phyloP scores from a whole-genome alignment of 2,888 invertebrate genomes.

The Rotaria macrura region DNA sequence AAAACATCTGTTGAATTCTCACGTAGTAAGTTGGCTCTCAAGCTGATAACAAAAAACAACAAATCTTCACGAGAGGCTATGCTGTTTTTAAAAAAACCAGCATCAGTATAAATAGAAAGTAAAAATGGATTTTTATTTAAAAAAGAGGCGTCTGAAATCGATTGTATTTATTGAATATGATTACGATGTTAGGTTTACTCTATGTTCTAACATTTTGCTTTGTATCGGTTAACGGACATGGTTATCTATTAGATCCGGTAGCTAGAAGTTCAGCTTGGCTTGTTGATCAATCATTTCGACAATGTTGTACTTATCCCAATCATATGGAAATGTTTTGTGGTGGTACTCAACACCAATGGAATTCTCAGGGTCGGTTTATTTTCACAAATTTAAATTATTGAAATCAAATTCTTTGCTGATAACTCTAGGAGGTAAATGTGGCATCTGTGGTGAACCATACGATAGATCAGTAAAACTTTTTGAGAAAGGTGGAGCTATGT shows the following conservation, averaged over 20 bases:
- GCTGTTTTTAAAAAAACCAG: no score
- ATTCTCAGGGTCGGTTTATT: background rate
- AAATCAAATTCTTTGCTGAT: no score
- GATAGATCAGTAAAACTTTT: slow-evolving; percentile 23
- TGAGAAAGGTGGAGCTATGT: slow-evolving; percentile 30
- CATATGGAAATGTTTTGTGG: slow-evolving; percentile 35
- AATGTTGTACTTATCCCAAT: slow-evolving; percentile 24
- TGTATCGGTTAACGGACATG: slow-evolving; percentile 24
- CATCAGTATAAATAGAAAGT: no score
- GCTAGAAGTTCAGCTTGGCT: slow-evolving; percentile 33
- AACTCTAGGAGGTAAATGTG: slow-evolving; percentile 30
- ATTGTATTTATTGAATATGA: no score
- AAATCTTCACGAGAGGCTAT: no score
- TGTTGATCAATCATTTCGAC: slow-evolving; percentile 16
- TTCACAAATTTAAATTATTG: background rate
- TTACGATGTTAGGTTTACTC: no score
- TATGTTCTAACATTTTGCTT: no score
- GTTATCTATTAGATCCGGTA: slow-evolving; percentile 30
- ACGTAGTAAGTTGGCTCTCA: no score
- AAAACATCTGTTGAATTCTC: no score
- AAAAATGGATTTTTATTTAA: no score
- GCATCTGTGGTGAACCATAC: slow-evolving; percentile 34
- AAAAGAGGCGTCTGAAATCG: no score
- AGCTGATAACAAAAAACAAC: no score
- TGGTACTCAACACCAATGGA: slow-evolving; percentile 27